A percentile compares a stretch with the other conserved stretches of the same genome.
Conservation (phyloP, 1,140 invertebrate species). For the Neodiprion lecontei region DNA sequence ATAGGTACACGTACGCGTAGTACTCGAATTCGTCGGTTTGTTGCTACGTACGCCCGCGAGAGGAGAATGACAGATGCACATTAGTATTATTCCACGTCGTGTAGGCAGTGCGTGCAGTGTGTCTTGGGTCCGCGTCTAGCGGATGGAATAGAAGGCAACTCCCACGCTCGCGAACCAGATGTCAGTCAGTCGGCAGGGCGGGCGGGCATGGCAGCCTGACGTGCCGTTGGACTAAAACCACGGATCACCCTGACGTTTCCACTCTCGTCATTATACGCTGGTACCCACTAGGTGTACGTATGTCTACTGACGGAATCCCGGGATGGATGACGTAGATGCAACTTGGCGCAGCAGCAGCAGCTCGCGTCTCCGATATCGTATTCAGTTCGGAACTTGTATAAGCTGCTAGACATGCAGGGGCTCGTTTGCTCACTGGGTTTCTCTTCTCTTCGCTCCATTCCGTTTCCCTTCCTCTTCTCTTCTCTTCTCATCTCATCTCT, state of each 20-base stretch:
- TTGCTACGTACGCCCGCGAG: no score
- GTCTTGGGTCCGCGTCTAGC: neutral
- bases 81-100: no score
- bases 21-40: no score
- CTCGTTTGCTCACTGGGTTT: neutral
- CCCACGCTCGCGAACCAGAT: slow-evolving; percentile 6
- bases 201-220: neutral
- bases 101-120: no score
- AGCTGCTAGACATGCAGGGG: neutral
- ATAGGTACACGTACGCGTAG: no score
- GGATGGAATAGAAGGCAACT: neutral
- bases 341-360: neutral
- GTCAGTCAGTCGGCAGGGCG: neutral
- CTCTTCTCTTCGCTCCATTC: neutral
- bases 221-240: slow-evolving; percentile 6
- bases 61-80: no score
- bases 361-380: neutral
- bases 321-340: neutral
- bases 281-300: no score
- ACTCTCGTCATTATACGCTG: no score
- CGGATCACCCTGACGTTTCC: neutral
- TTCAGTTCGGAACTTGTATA: neutral
- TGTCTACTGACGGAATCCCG: no score
- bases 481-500: neutral
- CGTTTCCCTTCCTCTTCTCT: neutral